Percentiles rank a stretch among this genome's conserved stretches.
Evolutionary conservation across 2,888 invertebrate genomes (phyloP).

Genomic region (Eudemis profundana): DNA sequence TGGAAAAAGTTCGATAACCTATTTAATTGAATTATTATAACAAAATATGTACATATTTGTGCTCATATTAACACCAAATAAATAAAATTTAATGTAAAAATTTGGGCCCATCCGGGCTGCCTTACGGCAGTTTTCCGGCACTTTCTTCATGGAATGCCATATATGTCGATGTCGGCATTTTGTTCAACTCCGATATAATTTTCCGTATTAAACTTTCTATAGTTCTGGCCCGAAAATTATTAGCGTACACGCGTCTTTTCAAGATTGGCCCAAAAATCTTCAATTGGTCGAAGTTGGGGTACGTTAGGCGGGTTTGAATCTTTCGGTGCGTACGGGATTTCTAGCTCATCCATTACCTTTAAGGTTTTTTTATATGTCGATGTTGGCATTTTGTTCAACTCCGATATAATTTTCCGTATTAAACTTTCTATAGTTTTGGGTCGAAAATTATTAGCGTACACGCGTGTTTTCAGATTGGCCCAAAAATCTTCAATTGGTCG

Average conservation of each 20-base stretch:
- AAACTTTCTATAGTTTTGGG: background rate
- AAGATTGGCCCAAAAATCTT: constrained; percentile 9
- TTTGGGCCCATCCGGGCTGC: no score
- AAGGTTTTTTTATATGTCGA: background rate
- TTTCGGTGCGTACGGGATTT: constrained; percentile 3
- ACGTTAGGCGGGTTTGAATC: constrained; percentile 16
- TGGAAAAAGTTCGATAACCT: background rate
- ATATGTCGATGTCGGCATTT: no score
- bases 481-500: constrained; percentile 10
- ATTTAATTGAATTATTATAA: background rate
- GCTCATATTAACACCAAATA: background rate
- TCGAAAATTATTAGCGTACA: constrained; percentile 3
- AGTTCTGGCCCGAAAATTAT: constrained; percentile 10
- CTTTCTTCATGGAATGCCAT: background rate
- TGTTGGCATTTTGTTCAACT: no score
- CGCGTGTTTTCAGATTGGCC: constrained; percentile 1
- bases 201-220: background rate
- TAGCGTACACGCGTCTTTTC: constrained; percentile 3
- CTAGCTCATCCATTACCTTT: background rate
- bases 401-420: no score
- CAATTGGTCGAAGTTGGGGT: constrained; percentile 5
- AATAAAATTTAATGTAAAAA: background rate
- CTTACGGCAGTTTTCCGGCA: no score
- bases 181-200: no score
- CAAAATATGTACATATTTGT: no score